Percentiles rank a stretch among this genome's conserved stretches.
phyloP scores from a whole-genome alignment of 2,888 invertebrate species.

The Rotaria magnacalcarata region DNA sequence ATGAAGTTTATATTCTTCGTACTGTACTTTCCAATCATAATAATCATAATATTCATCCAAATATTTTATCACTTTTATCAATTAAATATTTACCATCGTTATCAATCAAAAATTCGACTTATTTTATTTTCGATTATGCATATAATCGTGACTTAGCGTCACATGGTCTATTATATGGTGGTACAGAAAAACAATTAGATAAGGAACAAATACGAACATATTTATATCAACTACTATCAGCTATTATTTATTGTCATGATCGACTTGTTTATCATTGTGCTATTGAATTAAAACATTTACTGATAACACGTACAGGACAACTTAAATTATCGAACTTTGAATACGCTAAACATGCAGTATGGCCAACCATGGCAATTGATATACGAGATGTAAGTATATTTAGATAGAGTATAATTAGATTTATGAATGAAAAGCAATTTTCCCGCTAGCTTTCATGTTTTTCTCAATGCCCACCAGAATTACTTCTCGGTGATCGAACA shows the following conservation, averaged over 20 bases:
- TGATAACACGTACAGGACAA: slow-evolving; percentile 6
- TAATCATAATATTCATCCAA: neutral
- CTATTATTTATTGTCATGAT: neutral
- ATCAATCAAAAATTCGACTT: neutral
- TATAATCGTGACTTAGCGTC: neutral
- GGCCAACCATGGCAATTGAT: neutral
- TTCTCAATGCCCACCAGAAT: neutral
- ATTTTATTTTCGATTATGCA: slow-evolving; percentile 10
- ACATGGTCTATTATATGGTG: slow-evolving; percentile 16
- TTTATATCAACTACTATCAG: neutral
- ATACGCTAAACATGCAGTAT: neutral
- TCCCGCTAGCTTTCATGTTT: neutral
- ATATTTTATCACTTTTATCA: neutral
- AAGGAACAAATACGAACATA: neutral
- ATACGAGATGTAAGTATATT: neutral
- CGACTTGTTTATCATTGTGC: slow-evolving; percentile 8
- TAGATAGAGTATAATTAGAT: no score
- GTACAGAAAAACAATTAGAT: neutral
- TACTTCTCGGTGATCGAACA: neutral
- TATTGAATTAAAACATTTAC: neutral
- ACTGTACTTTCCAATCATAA: neutral
- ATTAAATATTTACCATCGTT: neutral
- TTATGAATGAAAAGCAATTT: no score
- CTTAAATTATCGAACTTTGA: neutral
- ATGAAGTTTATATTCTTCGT: neutral